Conservation (phyloP, 2,113 vertebrate genomes). For the Halichoerus grypus region DNA sequence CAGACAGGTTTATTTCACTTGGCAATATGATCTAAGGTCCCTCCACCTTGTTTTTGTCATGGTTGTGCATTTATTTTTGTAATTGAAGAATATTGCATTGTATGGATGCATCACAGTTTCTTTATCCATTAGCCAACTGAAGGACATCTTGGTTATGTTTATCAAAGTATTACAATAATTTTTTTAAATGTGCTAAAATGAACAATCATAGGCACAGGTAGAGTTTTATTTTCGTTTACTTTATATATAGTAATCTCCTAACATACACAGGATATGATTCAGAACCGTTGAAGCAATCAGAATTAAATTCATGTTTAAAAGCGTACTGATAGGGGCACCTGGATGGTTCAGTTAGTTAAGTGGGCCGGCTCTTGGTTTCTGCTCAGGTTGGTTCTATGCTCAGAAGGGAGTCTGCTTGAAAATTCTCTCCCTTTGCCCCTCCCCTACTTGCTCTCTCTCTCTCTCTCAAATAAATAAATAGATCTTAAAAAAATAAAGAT, state of each 20-base stretch:
- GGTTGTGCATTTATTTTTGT: neutral
- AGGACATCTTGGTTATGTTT: neutral
- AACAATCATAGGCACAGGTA: neutral
- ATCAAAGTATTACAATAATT: neutral
- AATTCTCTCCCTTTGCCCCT: no score
- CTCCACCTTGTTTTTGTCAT: neutral
- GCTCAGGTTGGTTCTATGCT: no score
- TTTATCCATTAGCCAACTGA: neutral
- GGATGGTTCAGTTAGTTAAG: no score
- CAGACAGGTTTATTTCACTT: neutral
- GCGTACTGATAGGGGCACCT: neutral
- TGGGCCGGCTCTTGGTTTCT: no score
- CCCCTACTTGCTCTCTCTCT: no score
- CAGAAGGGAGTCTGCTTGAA: no score
- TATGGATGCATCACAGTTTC: neutral
- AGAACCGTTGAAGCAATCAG: constrained; percentile 46
- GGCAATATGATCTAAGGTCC: neutral
- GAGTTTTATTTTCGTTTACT: neutral
- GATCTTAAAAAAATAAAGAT: neutral
- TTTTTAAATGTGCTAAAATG: neutral
- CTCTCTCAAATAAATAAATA: no score
- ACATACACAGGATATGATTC: neutral
- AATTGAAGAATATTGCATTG: neutral
- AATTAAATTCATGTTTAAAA: constrained; percentile 71
- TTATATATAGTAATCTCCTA: neutral